Evolutionary conservation across 1,140 invertebrate species (phyloP), one percentile per base, ranked within the genome.

Genomic region (Teleogryllus occipitalis): DNA sequence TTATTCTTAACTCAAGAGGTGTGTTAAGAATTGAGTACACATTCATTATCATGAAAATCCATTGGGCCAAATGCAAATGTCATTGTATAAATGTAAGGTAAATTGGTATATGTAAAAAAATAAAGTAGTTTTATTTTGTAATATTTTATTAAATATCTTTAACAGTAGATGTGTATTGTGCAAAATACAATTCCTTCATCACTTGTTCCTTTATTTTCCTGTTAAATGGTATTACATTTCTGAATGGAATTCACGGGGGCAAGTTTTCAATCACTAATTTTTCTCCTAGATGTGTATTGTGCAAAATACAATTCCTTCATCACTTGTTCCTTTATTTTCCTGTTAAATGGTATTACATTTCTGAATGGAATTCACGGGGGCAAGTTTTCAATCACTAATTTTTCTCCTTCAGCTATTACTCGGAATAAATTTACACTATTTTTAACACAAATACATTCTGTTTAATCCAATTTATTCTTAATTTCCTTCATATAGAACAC

Each of bases 131-230:
- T 14, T 65, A 65, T 65, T 65, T 65, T 65, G 10, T 18, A 65
- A 65, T 65, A 87, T 84, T 0, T 86, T 85, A 78, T 87, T 86
- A 84, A 84, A 84, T 0, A 83, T 82, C 27, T 82, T 83, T 10
- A 86, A 85, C n/a, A 85, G 84, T 47, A 86, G 85, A 54, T 85
- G 86, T 47, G 85, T 78, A 0, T 85, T 85, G 74, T 39, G 27
- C 27, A 39, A 39, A 39, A 39, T 39, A 39, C 27, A 39, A 39
- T 39, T 39, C 27, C 27, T 39, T 39, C 27, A 39, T 39, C 1
- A 39, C 27, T 39, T 39, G 27, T 39, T 39, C 27, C 27, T 39
- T 39, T 39, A 39, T 39, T 39, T 39, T 39, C 27, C 27, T 39
- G 27, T 39, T 39, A 39, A 39, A 39, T 39, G 27, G 5, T 39